A percentile compares a stretch with the other conserved stretches of the same genome.
Conservation (phyloP, 2,888 invertebrate species). For the Lycocerus yunnanus region DNA sequence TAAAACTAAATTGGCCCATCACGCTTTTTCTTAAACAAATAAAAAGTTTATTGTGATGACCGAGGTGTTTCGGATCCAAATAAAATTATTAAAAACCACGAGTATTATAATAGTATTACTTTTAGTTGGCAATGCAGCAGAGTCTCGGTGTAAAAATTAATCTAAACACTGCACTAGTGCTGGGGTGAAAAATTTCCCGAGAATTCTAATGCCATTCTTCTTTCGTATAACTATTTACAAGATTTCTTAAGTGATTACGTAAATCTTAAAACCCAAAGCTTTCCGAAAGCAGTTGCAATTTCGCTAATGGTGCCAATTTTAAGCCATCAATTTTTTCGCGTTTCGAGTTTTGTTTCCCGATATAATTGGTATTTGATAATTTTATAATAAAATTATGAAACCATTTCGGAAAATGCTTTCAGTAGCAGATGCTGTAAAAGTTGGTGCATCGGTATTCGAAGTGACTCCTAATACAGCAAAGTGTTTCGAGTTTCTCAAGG, state of each 20-base stretch:
- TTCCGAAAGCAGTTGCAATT: background rate
- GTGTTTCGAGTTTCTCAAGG: conserved; percentile 39
- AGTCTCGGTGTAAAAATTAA: too few relatives aligned
- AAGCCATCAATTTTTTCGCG: background rate
- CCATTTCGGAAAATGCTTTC: conserved; percentile 4
- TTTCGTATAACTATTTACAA: background rate
- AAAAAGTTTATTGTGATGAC: background rate
- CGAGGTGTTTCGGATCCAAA: too few relatives aligned
- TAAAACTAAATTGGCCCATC: too few relatives aligned
- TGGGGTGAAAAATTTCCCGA: background rate
- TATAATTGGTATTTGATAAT: background rate
- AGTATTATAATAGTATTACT: too few relatives aligned
- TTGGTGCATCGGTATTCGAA: conserved; percentile 33
- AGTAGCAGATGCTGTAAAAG: conserved; percentile 15
- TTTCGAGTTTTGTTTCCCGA: background rate
- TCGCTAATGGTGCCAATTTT: background rate
- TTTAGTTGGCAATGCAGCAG: too few relatives aligned
- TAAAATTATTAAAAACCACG: too few relatives aligned
- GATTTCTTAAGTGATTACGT: background rate
- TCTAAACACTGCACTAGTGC: too few relatives aligned
- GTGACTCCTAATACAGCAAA: conserved; percentile 34
- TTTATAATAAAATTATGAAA: background rate
- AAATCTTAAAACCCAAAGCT: background rate
- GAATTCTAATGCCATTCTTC: background rate
- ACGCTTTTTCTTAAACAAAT: background rate